A percentile compares a stretch with the other conserved stretches of the same genome.
These are phyloP conservation scores for Nannobrachium achirus DNA, from an alignment of 2,113 vertebrate genomes.

Conservation along the genomic window DNA sequence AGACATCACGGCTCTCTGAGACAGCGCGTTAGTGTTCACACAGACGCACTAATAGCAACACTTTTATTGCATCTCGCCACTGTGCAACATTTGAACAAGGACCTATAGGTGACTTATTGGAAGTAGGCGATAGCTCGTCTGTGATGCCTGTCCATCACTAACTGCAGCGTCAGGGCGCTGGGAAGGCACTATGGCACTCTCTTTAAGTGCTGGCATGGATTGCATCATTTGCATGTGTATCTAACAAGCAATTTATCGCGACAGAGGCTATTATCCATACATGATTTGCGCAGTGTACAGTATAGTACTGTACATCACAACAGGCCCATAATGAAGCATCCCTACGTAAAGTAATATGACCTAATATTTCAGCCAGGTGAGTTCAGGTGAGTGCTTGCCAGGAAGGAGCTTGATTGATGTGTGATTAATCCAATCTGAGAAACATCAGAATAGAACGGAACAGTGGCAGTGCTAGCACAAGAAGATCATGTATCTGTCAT, in stretches of 20 bases:
- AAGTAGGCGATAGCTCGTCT: neutral
- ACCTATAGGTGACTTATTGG: neutral
- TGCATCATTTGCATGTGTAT: no score
- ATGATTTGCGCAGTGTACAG: neutral
- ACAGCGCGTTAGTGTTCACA: constrained; percentile 44
- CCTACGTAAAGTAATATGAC: constrained; percentile 5
- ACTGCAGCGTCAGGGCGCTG: neutral
- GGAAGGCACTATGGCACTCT: no score
- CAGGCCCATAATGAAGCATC: constrained; percentile 3
- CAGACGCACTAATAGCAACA: constrained; percentile 40
- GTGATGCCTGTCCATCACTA: constrained; percentile 25
- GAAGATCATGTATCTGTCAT: neutral
- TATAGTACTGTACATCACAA: neutral
- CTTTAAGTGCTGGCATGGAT: no score
- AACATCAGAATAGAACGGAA: neutral
- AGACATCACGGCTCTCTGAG: constrained; percentile 10
- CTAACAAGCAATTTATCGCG: neutral
- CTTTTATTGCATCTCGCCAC: constrained; percentile 39
- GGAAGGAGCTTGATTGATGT: constrained; percentile 18
- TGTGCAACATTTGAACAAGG: constrained; percentile 44
- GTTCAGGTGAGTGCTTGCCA: constrained; percentile 14
- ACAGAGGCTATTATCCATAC: neutral
- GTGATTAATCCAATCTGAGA: constrained; percentile 29
- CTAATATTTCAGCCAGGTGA: neutral
- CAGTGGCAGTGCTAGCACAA: no score